Percentiles rank a stretch among this genome's conserved stretches.
phyloP scores from a whole-genome alignment of 2,797 vertebrate genomes.

The Heteromormyrus szaboi region DNA sequence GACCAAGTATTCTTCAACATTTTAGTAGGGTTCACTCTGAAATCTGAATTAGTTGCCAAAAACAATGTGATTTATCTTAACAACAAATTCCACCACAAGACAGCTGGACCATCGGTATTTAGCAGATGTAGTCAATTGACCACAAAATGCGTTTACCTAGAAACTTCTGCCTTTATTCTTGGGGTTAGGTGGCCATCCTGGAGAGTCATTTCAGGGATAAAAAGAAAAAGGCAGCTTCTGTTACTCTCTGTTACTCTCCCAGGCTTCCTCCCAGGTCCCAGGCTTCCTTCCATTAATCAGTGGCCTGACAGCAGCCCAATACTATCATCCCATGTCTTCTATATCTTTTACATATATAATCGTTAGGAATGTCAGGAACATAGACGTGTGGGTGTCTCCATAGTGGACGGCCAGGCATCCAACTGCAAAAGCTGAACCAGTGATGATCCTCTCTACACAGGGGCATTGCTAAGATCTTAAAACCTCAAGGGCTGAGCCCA shows the following conservation, averaged over 20 bases:
- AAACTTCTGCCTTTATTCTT: neutral
- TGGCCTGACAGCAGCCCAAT: neutral
- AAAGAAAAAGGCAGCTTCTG: neutral
- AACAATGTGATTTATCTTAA: neutral
- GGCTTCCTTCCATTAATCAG: neutral
- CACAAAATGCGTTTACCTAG: neutral
- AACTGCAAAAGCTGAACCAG: neutral
- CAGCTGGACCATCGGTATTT: neutral
- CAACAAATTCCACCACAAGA: neutral
- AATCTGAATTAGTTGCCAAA: neutral
- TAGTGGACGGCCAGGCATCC: neutral
- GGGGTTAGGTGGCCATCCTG: neutral
- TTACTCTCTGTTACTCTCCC: neutral
- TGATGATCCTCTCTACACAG: neutral
- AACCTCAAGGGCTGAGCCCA: neutral
- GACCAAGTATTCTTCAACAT: neutral
- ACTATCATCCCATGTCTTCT: neutral
- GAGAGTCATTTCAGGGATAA: neutral
- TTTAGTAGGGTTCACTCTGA: neutral
- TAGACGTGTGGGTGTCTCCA: neutral
- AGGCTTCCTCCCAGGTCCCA: neutral
- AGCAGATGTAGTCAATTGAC: neutral
- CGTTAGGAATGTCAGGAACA: neutral
- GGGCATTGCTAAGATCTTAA: neutral
- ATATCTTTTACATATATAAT: neutral